A percentile compares a stretch with the other conserved stretches of the same genome.
Conservation (phyloP, 37 sponge, comb jelly and placozoan genomes). For the Chondrilla cf. caribensis region DNA sequence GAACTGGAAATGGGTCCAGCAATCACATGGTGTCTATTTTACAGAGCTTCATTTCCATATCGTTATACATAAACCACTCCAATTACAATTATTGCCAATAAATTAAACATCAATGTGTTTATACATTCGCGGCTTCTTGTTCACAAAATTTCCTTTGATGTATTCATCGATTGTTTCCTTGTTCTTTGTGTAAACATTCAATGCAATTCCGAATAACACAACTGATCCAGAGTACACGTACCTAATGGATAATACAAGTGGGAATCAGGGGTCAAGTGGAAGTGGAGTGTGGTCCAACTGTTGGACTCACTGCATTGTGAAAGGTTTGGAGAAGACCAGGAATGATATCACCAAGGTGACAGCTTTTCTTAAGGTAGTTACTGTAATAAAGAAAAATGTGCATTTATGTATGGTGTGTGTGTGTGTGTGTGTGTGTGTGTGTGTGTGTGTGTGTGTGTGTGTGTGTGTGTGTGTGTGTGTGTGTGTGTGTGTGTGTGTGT, state of each 20-base stretch:
- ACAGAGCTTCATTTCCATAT: too few species aligned
- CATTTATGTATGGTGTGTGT: neutral
- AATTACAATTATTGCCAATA: too few species aligned
- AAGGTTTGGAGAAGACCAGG: constrained; percentile 81
- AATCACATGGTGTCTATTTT: too few species aligned
- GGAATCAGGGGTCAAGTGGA: neutral
- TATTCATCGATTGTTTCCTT: neutral
- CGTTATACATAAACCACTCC: too few species aligned
- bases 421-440: constrained; percentile 19
- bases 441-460: constrained; percentile 23
- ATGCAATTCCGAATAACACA: constrained; percentile 44
- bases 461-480: constrained; percentile 25
- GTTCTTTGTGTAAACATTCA: constrained; percentile 71
- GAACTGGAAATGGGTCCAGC: too few species aligned
- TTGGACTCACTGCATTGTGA: constrained; percentile 81
- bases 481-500: constrained; percentile 25
- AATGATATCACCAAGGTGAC: constrained; percentile 78
- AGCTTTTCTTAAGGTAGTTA: constrained; percentile 80
- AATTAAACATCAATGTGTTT: too few species aligned
- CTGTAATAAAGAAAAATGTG: constrained; percentile 23
- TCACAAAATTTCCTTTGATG: neutral
- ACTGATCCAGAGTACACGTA: constrained; percentile 70
- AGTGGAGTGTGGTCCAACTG: too few species aligned
- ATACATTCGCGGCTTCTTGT: too few species aligned
- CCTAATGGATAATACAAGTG: constrained; percentile 15